Evolutionary conservation across 2,113 vertebrate species (phyloP), one percentile per base, ranked within the genome.

Genomic region (Himantopus leucocephalus): DNA sequence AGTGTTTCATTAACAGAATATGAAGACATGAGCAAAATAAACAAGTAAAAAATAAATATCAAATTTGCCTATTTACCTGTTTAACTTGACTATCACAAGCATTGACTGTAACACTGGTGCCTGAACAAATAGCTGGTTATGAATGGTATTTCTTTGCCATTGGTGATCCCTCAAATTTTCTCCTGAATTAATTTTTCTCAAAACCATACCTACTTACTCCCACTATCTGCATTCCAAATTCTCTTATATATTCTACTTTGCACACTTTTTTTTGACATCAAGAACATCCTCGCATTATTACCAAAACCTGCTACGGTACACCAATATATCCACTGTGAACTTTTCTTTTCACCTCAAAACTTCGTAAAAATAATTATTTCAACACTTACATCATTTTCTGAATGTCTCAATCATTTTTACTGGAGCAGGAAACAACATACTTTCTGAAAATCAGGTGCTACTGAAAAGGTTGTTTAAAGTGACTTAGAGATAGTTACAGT

Each of bases 381-480:
- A 70, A 30, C 7, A 14, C 1, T 56, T 21, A 34, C 1, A 41
- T 15, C 3, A 3, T 48, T 83, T 48, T 43, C 6, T 53, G 32
- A 59, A 16, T 21, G 5, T 75, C 59, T 73, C 16, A 50, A 3
- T 48, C 0, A 34, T 41, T 82, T 88, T 39, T 45, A 10, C 5
- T 72, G 12, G 21, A 29, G 7, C 7, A 71, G 0, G 0, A 34
- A 76, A 21, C 27, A 74, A 23, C 8, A 56, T 48, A 43, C 0
- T 35, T 79, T 48, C 10, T 20, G 14, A 59, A 7, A 4, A 50
- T 4, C 10, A 72, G 8, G 3, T 43, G 3, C 8, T 64, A 14
- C 6, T 39, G 26, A 20, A 58, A 74, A 48, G 8, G 7, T 13
- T 60, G 6, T 12, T 84, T 58, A 20, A 48, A 43, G 7, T 32